Evolutionary conservation across 2,113 vertebrate genomes (phyloP), one percentile per base, ranked within the genome.

Genomic region (Pycnonotus jocosus): DNA sequence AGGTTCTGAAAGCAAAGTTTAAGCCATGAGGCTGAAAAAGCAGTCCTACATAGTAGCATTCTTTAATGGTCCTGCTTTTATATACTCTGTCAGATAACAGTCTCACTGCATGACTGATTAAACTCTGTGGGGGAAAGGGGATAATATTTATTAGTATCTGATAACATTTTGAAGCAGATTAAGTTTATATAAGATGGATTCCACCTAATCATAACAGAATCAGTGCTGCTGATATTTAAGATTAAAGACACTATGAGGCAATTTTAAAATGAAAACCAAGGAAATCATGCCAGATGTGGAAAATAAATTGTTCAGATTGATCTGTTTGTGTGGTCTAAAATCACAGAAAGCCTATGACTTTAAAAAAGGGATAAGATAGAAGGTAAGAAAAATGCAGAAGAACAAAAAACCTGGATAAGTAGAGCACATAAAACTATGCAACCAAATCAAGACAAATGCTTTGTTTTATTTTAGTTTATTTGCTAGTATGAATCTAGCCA

Each of bases 251-350:
- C 65, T 62, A 27, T 15, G 33, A 92, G 73, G 81, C 42, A 84
- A 86, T 95, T 91, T 78, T 81, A 89, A 92, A 96, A 92, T 62
- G 38, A 95, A 95, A 96, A 62, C 64, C 21, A 45, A 91, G 77
- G 69, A 78, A 94, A 84, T 56, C 3, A 37, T 84, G 73, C 56
- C 81, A 94, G 65, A 47, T 74, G 51, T 91, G 77, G 87, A 87
- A 95, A 94, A 72, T 58, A 92, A 66, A 81, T 92, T 81, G 33
- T 89, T 92, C 3, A 3, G 69, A 89, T 21, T 53, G 64, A 84
- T 92, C 20, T 42, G 23, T 83, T 76, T 93, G 72, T 73, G 64
- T 70, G 50, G 69, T 73, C 58, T 91, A 60, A 88, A 89, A 83
- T 78, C 69, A 81, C 38, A 86, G 54, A 88, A 83, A 70, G 28